Conservation (phyloP, 2,888 invertebrate species). For the Himalopsyche tibetana region DNA sequence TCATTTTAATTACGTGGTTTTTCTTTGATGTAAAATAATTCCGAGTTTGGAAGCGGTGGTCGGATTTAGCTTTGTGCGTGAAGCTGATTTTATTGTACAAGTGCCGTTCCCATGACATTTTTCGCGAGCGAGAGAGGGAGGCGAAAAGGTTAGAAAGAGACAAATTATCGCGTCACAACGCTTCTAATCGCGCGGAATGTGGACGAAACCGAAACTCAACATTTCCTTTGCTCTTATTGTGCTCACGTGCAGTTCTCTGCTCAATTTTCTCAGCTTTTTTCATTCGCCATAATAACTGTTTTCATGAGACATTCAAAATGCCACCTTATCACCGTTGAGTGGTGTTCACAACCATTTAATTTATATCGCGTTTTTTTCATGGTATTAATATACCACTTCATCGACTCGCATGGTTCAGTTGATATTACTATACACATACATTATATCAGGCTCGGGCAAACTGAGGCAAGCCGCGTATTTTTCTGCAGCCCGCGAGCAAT, state of each 20-base stretch:
- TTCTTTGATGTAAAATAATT: too few relatives aligned
- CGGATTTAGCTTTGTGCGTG: constrained; percentile 20
- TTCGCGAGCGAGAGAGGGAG: constrained; percentile 3
- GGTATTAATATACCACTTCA: too few relatives aligned
- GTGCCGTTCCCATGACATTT: constrained; percentile 41
- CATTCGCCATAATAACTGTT: not conserved
- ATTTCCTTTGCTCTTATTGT: not conserved
- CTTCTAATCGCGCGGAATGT: constrained; percentile 13
- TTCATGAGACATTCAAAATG: not conserved
- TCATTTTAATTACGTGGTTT: too few relatives aligned
- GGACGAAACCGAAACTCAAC: constrained; percentile 28
- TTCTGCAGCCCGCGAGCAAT: too few relatives aligned
- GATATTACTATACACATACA: too few relatives aligned
- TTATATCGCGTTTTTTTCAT: too few relatives aligned
- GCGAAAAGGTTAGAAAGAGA: too few relatives aligned
- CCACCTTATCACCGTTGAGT: too few relatives aligned
- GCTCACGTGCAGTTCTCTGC: not conserved
- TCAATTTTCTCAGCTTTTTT: not conserved
- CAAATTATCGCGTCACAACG: not conserved
- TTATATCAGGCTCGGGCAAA: too few relatives aligned
- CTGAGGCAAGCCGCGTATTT: too few relatives aligned
- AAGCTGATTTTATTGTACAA: constrained; percentile 8
- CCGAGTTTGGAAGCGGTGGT: not conserved
- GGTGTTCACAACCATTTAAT: too few relatives aligned
- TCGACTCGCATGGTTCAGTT: too few relatives aligned